These are phyloP conservation scores for Drosophila micromelanica DNA, from an alignment of 1,140 invertebrate species.

Conservation along the genomic window DNA sequence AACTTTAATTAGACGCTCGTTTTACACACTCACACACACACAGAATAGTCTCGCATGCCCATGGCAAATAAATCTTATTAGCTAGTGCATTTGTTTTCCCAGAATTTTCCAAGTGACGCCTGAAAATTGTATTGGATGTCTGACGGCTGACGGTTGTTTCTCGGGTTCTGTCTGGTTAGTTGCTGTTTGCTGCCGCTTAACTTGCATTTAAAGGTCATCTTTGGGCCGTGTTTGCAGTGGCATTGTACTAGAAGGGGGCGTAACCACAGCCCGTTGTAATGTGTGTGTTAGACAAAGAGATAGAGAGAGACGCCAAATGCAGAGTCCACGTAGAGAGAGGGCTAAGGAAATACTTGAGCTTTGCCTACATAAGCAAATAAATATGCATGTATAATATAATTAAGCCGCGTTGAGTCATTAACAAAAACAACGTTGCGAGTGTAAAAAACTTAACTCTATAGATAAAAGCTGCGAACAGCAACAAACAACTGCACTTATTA, in stretches of 20 bases:
- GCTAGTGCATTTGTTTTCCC: conserved; percentile 36
- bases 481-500: background rate
- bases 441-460: background rate
- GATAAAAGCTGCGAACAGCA: background rate
- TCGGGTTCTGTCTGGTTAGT: conserved; percentile 21
- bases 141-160: conserved; percentile 1
- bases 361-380: conserved; percentile 2
- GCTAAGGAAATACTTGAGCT: conserved; percentile 1
- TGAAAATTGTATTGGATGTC: conserved; percentile 48
- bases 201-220: conserved; percentile 78
- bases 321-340: background rate
- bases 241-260: conserved; percentile 61
- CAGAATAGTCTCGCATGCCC: conserved; percentile 25
- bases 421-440: conserved; percentile 5
- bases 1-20: conserved; percentile 18
- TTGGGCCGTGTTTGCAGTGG: conserved; percentile 43
- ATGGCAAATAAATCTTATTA: conserved; percentile 47
- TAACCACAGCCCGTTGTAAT: conserved; percentile 23
- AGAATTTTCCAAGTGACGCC: conserved; percentile 24
- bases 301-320: background rate
- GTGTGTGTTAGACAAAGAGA: background rate
- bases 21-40: conserved; percentile 3
- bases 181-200: conserved; percentile 37
- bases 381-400: conserved; percentile 16
- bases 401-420: conserved; percentile 43